Conservation (phyloP, 1,140 invertebrate genomes). For the Drosophila littoralis region DNA sequence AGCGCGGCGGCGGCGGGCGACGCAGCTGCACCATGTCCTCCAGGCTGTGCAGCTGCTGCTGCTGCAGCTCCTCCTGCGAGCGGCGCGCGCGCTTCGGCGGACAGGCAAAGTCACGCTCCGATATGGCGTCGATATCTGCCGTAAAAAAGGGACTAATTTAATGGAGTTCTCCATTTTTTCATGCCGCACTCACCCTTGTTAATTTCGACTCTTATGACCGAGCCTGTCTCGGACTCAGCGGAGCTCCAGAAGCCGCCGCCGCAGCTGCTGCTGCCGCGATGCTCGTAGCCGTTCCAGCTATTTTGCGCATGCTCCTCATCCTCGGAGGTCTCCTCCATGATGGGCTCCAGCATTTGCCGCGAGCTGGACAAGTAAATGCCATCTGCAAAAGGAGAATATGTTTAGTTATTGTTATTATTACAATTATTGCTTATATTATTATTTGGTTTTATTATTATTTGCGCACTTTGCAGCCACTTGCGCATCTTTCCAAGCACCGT, state of each 20-base stretch:
- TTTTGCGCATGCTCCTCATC: slow-evolving; percentile 86
- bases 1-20: slow-evolving; percentile 44
- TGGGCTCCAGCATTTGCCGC: slow-evolving; percentile 87
- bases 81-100: slow-evolving; percentile 91
- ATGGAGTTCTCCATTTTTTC: slow-evolving; percentile 11
- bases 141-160: slow-evolving; percentile 14
- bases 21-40: slow-evolving; percentile 72
- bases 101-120: slow-evolving; percentile 91
- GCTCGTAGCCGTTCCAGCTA: slow-evolving; percentile 63
- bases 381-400: slow-evolving; percentile 62
- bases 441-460: background rate
- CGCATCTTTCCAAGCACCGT: slow-evolving; percentile 52
- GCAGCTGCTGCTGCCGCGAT: slow-evolving; percentile 34
- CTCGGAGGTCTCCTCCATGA: slow-evolving; percentile 90
- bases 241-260: slow-evolving; percentile 86
- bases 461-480: slow-evolving; percentile 42
- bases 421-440: background rate
- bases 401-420: background rate
- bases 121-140: slow-evolving; percentile 87
- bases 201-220: slow-evolving; percentile 85
- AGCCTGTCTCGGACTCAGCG: slow-evolving; percentile 87
- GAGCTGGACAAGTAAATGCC: slow-evolving; percentile 77
- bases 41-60: slow-evolving; percentile 31
- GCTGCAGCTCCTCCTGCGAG: slow-evolving; percentile 77
- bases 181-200: slow-evolving; percentile 80